Base-by-base conservation (phyloP, 2,797 vertebrate species). In the Tolypeutes matacus region DNA sequence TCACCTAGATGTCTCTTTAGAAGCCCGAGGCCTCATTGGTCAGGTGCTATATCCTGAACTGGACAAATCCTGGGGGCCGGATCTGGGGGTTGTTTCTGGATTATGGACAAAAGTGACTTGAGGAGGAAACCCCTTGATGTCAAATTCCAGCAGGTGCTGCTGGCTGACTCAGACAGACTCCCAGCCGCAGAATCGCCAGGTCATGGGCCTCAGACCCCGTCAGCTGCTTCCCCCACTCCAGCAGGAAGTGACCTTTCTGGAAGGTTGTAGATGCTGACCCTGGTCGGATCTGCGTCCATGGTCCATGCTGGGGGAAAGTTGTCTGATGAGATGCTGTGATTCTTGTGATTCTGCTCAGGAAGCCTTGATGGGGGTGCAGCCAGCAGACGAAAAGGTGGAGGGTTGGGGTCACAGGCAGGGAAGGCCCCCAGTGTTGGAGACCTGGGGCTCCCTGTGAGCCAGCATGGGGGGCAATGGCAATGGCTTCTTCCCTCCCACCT, bases 221-320 rank as follows among this genome's bases (percentile, higher is more conserved):
- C 78, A 42, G 14, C 46, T 21, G 62, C 17, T 31, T 64, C 15
- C 15, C 31, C 69, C 5, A 77, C 31, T 36, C 31, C 34, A 10
- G 14, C 13, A 53, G 13, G 34, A 84, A 95, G 65, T 31, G 77
- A 64, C 58, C 58, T 89, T 93, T 89, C 78, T 31, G n/a, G 67
- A 95, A 96, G 72, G 67, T 77, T 2, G 0, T 29, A 21, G 34
- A 53, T 81, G 56, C 73, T 2, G 46, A 39, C 20, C 25, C 20
- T 17, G 4, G 53, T 20, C 70, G 31, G 73, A 46, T 69, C 42
- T 27, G 75, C 72, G 25, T 69, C n/a, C 17, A 75, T 67, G 49
- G 12, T 7, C 31, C n/a, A 10, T 42, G n/a, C 58, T 31, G 5
- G 72, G 51, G 75, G 67, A 39, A 0, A 13, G 15, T 49, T 70